Evolutionary conservation across 35 echinoderm and acorn worm species (phyloP).

Genomic region (Lytechinus variegatus): DNA sequence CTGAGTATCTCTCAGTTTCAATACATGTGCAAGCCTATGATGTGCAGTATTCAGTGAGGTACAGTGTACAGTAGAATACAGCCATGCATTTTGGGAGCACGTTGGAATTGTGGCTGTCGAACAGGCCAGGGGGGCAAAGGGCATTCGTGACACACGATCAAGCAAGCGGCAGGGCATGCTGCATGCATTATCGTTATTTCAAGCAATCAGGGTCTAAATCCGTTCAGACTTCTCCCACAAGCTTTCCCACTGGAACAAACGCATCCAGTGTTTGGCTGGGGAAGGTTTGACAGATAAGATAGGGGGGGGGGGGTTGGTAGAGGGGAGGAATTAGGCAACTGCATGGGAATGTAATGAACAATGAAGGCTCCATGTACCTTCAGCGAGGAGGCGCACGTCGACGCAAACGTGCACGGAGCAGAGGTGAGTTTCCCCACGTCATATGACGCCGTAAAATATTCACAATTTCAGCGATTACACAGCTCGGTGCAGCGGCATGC

Average conservation of each 20-base stretch:
- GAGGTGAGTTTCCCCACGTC: slow-evolving; percentile 15
- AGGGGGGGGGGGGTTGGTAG: not conserved
- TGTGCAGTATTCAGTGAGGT: not conserved
- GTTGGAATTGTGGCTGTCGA: not conserved
- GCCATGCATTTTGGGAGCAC: not conserved
- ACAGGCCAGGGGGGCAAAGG: slow-evolving; percentile 25
- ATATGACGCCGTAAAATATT: slow-evolving; percentile 40
- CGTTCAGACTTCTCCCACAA: not conserved
- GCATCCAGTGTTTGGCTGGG: not conserved
- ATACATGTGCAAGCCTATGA: no score
- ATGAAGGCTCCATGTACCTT: not conserved
- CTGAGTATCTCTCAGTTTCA: not conserved
- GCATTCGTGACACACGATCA: slow-evolving; percentile 28
- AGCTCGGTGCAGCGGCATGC: slow-evolving; percentile 37
- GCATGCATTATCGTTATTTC: slow-evolving; percentile 13
- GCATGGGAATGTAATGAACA: not conserved
- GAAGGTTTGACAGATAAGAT: not conserved
- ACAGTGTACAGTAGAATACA: not conserved
- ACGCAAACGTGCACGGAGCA: not conserved
- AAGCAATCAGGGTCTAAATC: not conserved
- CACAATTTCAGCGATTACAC: slow-evolving; percentile 48
- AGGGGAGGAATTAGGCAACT: not conserved
- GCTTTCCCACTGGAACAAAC: not conserved
- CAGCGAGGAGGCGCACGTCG: not conserved
- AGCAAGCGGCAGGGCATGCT: not conserved